Conservation (phyloP, 1,140 invertebrate species). For the Potamilus streckersoni region DNA sequence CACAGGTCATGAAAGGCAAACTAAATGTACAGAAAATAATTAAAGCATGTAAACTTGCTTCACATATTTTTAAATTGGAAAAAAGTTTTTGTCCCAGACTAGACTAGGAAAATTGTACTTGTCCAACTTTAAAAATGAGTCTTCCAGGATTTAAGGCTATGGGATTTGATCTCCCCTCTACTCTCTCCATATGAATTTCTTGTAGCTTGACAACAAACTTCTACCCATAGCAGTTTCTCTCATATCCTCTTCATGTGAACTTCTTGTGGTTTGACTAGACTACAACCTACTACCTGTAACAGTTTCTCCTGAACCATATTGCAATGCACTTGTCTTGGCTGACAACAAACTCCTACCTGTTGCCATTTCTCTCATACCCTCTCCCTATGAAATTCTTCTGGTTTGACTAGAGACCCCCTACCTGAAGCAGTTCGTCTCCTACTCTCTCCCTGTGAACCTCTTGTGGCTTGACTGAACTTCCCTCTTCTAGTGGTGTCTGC, state of each 20-base stretch:
- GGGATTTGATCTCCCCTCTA: background rate
- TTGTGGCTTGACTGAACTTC: constrained; percentile 13
- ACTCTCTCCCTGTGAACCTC: constrained; percentile 18
- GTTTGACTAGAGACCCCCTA: constrained; percentile 11
- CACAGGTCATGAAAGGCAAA: too few relatives aligned
- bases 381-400: constrained; percentile 13
- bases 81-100: too few relatives aligned
- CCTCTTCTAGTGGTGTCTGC: constrained; percentile 2
- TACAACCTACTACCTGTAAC: constrained; percentile 5
- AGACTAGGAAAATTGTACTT: too few relatives aligned
- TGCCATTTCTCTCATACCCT: constrained; percentile 13
- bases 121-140: too few relatives aligned
- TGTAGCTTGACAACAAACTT: constrained; percentile 9
- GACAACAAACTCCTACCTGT: constrained; percentile 3
- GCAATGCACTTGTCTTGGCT: constrained; percentile 9
- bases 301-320: constrained; percentile 14
- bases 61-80: too few relatives aligned
- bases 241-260: constrained; percentile 13
- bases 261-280: constrained; percentile 23
- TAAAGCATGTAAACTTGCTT: too few relatives aligned
- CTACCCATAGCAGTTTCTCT: constrained; percentile 15
- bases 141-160: too few relatives aligned
- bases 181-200: constrained; percentile 13
- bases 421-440: constrained; percentile 15
- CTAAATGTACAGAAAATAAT: too few relatives aligned